Conservation (phyloP, 2,113 vertebrate species). For the Sitta europaea region DNA sequence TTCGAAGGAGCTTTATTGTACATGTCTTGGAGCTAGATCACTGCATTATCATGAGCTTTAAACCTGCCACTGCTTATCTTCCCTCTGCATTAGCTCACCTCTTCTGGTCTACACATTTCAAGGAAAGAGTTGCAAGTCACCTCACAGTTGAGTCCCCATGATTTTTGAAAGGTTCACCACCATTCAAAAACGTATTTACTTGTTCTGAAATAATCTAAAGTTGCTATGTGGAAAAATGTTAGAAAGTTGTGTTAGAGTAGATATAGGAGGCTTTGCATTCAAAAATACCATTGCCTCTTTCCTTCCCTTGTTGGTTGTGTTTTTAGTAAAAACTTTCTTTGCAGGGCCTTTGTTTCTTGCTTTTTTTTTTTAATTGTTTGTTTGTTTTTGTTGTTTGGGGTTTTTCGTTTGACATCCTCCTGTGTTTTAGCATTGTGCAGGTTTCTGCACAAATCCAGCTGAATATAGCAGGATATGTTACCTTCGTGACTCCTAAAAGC, state of each 20-base stretch:
- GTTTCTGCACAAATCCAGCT: neutral
- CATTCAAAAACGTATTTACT: neutral
- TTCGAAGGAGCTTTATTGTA: constrained; percentile 31
- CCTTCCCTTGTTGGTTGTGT: neutral
- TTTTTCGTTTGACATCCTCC: neutral
- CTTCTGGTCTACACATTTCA: neutral
- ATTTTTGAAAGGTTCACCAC: neutral
- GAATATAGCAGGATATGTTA: neutral
- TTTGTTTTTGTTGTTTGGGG: too few species aligned
- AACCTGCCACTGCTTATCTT: constrained; percentile 5
- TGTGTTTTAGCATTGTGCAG: neutral
- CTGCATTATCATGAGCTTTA: neutral
- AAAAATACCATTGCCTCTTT: neutral
- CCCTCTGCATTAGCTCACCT: neutral
- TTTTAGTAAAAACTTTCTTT: neutral
- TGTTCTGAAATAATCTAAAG: neutral
- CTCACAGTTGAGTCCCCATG: neutral
- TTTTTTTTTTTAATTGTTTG: neutral
- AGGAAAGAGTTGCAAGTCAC: neutral
- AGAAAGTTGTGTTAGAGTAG: neutral
- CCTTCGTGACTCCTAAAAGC: constrained; percentile 3
- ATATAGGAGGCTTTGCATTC: neutral
- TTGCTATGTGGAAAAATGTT: neutral
- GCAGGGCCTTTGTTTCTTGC: neutral
- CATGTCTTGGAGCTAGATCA: neutral